These are phyloP conservation scores for Limosa lapponica DNA, from an alignment of 2,797 vertebrate genomes.

Conservation along the genomic window DNA sequence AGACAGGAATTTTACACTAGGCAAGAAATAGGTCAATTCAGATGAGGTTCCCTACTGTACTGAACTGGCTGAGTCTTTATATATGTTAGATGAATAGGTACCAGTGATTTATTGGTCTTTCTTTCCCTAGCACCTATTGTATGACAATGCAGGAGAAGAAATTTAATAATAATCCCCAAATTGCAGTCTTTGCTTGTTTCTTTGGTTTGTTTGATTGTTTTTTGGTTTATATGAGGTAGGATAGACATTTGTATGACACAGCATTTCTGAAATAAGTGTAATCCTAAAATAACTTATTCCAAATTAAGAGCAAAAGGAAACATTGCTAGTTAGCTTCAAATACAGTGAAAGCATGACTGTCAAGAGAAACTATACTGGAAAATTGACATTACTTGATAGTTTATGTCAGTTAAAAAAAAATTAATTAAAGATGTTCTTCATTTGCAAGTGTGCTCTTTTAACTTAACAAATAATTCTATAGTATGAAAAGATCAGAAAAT, in stretches of 20 bases:
- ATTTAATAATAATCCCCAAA: not conserved
- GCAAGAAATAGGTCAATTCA: conserved; percentile 76
- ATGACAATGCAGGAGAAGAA: conserved; percentile 10
- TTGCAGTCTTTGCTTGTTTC: not conserved
- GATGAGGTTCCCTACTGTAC: conserved; percentile 55
- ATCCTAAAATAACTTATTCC: not conserved
- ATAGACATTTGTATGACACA: not conserved
- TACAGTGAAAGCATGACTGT: not conserved
- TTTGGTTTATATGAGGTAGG: not conserved
- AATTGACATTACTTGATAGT: not conserved
- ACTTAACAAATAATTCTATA: not conserved
- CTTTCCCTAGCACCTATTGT: conserved; percentile 8
- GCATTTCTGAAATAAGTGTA: not conserved
- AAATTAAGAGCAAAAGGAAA: not conserved
- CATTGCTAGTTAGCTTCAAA: not conserved
- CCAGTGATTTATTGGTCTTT: conserved; percentile 62
- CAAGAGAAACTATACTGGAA: not conserved
- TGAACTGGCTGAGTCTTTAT: conserved; percentile 54
- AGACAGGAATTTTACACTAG: conserved; percentile 42
- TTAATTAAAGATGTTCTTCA: not conserved
- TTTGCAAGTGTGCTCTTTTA: not conserved
- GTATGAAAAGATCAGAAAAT: not conserved
- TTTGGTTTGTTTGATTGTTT: not conserved
- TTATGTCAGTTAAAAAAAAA: not conserved
- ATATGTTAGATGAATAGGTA: not conserved